phyloP scores from a whole-genome alignment of 2,797 vertebrate genomes.

The Pantherophis vulpinus region DNA sequence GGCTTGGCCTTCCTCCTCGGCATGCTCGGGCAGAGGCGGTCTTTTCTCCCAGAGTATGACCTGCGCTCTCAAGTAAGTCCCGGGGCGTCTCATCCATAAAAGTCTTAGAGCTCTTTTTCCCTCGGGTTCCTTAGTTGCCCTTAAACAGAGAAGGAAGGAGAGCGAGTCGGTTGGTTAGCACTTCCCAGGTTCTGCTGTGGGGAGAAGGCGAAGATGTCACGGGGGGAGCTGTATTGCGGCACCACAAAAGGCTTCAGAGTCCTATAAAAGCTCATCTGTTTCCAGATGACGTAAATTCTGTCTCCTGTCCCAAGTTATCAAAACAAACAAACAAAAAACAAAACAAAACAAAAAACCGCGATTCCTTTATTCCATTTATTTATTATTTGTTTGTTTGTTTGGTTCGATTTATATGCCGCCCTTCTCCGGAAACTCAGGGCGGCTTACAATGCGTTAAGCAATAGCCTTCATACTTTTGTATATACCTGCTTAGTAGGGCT shows the following conservation, averaged over 20 bases:
- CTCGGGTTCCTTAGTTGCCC: background rate
- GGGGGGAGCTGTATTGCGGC: background rate
- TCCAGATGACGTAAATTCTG: background rate
- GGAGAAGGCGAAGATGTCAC: background rate
- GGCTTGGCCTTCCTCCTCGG: constrained; percentile 47
- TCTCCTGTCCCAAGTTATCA: background rate
- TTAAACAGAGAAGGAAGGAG: background rate
- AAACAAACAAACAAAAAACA: background rate
- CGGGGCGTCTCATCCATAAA: background rate
- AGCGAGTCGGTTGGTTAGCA: background rate
- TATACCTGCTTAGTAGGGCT: too few relatives aligned
- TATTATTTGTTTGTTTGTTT: too few relatives aligned
- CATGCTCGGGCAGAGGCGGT: constrained; percentile 59
- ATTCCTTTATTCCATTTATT: background rate
- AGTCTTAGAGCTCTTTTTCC: background rate
- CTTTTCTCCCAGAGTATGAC: background rate
- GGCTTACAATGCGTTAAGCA: too few relatives aligned
- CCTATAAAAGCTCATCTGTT: background rate
- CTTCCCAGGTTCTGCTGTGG: background rate
- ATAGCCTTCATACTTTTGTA: too few relatives aligned
- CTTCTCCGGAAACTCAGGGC: too few relatives aligned
- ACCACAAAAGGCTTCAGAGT: background rate
- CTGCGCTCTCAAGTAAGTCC: constrained; percentile 1
- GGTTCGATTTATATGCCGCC: too few relatives aligned
- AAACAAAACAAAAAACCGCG: background rate